These are phyloP conservation scores for Bilobella aurantiaca DNA, from an alignment of 1,140 invertebrate genomes.

Conservation along the genomic window DNA sequence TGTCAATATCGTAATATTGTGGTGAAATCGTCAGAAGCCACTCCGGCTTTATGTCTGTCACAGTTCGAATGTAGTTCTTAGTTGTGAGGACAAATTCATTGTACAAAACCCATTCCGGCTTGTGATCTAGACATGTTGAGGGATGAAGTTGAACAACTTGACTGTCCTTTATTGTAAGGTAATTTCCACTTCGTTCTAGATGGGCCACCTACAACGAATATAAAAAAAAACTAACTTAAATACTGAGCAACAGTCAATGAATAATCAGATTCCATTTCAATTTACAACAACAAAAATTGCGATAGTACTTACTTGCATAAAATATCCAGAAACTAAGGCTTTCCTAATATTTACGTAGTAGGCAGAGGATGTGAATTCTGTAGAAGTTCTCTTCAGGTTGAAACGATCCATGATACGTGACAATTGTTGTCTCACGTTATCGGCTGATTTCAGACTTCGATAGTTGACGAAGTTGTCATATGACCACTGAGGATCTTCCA, in stretches of 20 bases:
- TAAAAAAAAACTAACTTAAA: constrained; percentile 3
- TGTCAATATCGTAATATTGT: constrained; percentile 95
- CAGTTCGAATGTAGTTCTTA: constrained; percentile 98
- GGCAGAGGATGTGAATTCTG: constrained; percentile 97
- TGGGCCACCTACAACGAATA: constrained; percentile 66
- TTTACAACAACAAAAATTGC: too few relatives aligned
- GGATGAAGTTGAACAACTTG: constrained; percentile 98
- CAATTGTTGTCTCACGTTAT: constrained; percentile 72
- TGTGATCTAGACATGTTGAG: constrained; percentile 95
- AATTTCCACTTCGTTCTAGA: constrained; percentile 88
- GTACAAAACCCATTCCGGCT: constrained; percentile 99
- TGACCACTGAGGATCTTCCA: constrained; percentile 94
- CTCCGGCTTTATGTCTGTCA: constrained; percentile 95
- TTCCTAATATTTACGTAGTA: constrained; percentile 99
- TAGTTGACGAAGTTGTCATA: constrained; percentile 99
- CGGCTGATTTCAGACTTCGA: constrained; percentile 87
- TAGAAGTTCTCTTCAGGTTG: constrained; percentile 81
- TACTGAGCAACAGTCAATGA: not conserved
- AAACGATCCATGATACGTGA: constrained; percentile 86
- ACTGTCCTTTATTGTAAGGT: constrained; percentile 98
- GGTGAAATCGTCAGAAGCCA: constrained; percentile 92
- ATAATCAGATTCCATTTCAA: too few relatives aligned
- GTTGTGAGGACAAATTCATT: constrained; percentile 99
- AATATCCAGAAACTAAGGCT: constrained; percentile 94
- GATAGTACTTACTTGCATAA: constrained; percentile 79